Conservation (phyloP, 2,797 vertebrate species). For the Syngnathus acus region DNA sequence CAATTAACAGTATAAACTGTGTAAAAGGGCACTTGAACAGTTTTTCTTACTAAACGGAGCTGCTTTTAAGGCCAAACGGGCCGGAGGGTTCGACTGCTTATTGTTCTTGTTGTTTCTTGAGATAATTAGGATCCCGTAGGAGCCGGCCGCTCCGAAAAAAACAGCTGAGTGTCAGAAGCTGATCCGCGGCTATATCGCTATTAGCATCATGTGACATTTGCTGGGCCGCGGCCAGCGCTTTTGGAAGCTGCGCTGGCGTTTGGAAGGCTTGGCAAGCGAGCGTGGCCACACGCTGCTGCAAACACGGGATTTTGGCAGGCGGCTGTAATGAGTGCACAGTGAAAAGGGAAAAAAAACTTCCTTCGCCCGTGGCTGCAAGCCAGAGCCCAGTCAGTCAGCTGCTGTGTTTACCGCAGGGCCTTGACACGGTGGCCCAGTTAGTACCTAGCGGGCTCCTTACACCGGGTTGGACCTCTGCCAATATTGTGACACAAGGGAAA, state of each 20-base stretch:
- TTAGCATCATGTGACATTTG: slow-evolving; percentile 51
- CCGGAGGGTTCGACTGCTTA: slow-evolving; percentile 6
- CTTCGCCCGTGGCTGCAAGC: slow-evolving; percentile 35
- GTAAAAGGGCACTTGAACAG: not conserved
- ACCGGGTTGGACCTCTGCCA: slow-evolving; percentile 57
- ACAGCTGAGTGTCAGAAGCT: slow-evolving; percentile 32
- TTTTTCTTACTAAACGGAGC: not conserved
- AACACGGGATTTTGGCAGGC: slow-evolving; percentile 53
- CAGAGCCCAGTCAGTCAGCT: slow-evolving; percentile 43
- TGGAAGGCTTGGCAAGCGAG: slow-evolving; percentile 47
- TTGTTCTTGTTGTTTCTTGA: slow-evolving; percentile 12
- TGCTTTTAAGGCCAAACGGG: not conserved
- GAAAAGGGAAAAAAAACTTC: slow-evolving; percentile 45
- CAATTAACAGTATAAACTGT: slow-evolving; percentile 11
- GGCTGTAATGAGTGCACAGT: slow-evolving; percentile 16
- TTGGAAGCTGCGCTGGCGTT: slow-evolving; percentile 24
- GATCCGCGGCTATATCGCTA: slow-evolving; percentile 46
- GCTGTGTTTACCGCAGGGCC: slow-evolving; percentile 57
- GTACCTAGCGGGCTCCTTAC: slow-evolving; percentile 46
- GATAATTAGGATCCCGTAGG: slow-evolving; percentile 22
- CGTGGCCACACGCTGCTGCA: slow-evolving; percentile 42
- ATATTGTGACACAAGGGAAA: slow-evolving; percentile 33
- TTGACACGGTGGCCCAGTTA: slow-evolving; percentile 68
- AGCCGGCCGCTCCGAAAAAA: slow-evolving; percentile 13
- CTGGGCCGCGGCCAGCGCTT: slow-evolving; percentile 39